These are phyloP conservation scores for Noctua janthina DNA, from an alignment of 2,888 invertebrate species.

Conservation along the genomic window DNA sequence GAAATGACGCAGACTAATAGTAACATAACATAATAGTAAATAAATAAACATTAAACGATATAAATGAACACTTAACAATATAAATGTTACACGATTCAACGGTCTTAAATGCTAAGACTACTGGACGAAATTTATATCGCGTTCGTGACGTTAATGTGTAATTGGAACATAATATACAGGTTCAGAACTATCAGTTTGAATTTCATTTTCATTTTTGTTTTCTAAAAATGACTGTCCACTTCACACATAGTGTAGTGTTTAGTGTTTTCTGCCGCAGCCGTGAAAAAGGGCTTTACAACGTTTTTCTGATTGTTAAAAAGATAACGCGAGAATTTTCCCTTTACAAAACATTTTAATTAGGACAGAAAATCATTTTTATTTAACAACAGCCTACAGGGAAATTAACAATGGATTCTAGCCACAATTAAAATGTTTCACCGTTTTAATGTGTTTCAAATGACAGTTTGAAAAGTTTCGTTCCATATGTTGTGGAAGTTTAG, in stretches of 20 bases:
- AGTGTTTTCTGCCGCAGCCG: slow-evolving; percentile 21
- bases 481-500: slow-evolving; percentile 48
- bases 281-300: slow-evolving; percentile 4
- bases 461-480: slow-evolving; percentile 62
- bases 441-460: slow-evolving; percentile 66
- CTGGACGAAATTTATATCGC: slow-evolving; percentile 47
- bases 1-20: neutral
- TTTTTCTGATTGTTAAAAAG: slow-evolving; percentile 20
- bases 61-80: slow-evolving; percentile 35
- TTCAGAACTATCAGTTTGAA: slow-evolving; percentile 26
- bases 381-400: slow-evolving; percentile 42
- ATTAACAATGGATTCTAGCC: slow-evolving; percentile 54
- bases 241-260: too few relatives aligned
- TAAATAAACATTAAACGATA: slow-evolving; percentile 24
- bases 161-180: slow-evolving; percentile 13
- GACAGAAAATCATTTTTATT: slow-evolving; percentile 35
- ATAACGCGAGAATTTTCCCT: slow-evolving; percentile 14
- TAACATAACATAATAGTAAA: neutral
- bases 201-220: slow-evolving; percentile 33
- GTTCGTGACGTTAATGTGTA: slow-evolving; percentile 45
- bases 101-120: slow-evolving; percentile 35
- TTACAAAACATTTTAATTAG: slow-evolving; percentile 42
- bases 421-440: slow-evolving; percentile 61
- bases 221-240: slow-evolving; percentile 17
- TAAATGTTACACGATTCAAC: slow-evolving; percentile 44